A percentile compares a stretch with the other conserved stretches of the same genome.
phyloP scores from a whole-genome alignment of 2,888 invertebrate species.

The Lochmaea crataegi region DNA sequence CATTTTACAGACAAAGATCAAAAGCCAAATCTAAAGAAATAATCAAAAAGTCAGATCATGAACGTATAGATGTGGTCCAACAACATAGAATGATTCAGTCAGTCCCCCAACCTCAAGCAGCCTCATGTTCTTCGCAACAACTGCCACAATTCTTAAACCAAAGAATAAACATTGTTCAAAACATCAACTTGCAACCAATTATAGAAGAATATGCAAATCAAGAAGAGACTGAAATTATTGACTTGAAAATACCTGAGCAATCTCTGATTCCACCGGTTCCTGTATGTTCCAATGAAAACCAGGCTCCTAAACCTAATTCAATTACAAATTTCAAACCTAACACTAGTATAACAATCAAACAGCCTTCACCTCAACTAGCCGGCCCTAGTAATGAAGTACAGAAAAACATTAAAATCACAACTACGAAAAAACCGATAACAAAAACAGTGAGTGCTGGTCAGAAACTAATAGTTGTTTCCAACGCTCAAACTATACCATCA shows the following conservation, averaged over 20 bases:
- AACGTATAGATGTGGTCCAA: conserved; percentile 40
- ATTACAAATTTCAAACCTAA: conserved; percentile 51
- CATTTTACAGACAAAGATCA: conserved; percentile 47
- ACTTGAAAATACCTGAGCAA: conserved; percentile 23
- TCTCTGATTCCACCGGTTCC: conserved; percentile 23
- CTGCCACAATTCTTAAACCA: conserved; percentile 41
- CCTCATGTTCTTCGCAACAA: conserved; percentile 32
- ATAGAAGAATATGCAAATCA: conserved; percentile 41
- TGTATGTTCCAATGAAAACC: conserved; percentile 56
- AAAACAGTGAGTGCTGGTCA: conserved; percentile 58
- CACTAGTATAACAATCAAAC: conserved; percentile 53
- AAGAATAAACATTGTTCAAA: conserved; percentile 62
- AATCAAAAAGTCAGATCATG: conserved; percentile 54
- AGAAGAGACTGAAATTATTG: conserved; percentile 19
- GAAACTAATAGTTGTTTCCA: conserved; percentile 64
- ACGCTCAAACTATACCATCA: conserved; percentile 60
- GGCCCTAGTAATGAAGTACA: conserved; percentile 52
- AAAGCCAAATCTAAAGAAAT: conserved; percentile 48
- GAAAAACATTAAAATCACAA: conserved; percentile 56
- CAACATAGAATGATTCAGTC: conserved; percentile 47
- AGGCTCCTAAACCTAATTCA: conserved; percentile 53
- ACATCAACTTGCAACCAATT: conserved; percentile 55
- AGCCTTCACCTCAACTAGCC: conserved; percentile 41
- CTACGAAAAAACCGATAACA: conserved; percentile 57
- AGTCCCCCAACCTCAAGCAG: conserved; percentile 38